A percentile compares a stretch with the other conserved stretches of the same genome.
Conservation (phyloP, 1,140 invertebrate species). For the Drosophila yakuba region DNA sequence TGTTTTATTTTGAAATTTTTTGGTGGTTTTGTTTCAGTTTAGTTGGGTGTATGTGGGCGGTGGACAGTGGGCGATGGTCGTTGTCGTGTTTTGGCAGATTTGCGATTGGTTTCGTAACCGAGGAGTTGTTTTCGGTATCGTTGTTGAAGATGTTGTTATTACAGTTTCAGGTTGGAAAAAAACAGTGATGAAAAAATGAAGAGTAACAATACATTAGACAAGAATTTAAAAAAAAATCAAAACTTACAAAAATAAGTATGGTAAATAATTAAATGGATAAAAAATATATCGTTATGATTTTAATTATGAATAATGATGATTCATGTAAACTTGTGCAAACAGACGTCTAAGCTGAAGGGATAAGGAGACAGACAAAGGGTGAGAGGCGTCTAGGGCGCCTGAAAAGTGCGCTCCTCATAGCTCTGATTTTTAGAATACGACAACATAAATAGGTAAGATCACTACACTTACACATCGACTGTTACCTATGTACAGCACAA, state of each 20-base stretch:
- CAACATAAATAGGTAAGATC: conserved; percentile 39
- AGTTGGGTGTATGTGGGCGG: conserved; percentile 41
- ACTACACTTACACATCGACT: conserved; percentile 57
- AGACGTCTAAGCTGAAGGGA: conserved; percentile 43
- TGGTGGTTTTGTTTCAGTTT: conserved; percentile 45
- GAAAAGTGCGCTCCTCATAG: conserved; percentile 45
- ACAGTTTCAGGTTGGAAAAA: conserved; percentile 56
- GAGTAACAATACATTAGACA: conserved; percentile 81
- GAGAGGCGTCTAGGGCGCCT: conserved; percentile 21
- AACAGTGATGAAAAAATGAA: conserved; percentile 79
- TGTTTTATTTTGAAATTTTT: conserved; percentile 22
- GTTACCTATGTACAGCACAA: conserved; percentile 43
- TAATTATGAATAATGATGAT: conserved; percentile 46
- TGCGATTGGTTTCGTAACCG: conserved; percentile 21
- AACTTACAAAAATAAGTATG: conserved; percentile 59
- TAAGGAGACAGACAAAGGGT: conserved; percentile 18
- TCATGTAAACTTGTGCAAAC: conserved; percentile 51
- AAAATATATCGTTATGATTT: conserved; percentile 32
- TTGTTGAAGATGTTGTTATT: conserved; percentile 50
- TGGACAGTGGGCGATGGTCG: conserved; percentile 30
- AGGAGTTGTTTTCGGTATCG: conserved; percentile 43
- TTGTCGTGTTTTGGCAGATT: conserved; percentile 40
- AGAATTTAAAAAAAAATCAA: conserved; percentile 74
- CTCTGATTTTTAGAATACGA: conserved; percentile 47
- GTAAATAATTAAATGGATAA: conserved; percentile 33